A percentile compares a stretch with the other conserved stretches of the same genome.
Conservation (phyloP, 1,140 invertebrate genomes). For the Sinonovacula constricta region DNA sequence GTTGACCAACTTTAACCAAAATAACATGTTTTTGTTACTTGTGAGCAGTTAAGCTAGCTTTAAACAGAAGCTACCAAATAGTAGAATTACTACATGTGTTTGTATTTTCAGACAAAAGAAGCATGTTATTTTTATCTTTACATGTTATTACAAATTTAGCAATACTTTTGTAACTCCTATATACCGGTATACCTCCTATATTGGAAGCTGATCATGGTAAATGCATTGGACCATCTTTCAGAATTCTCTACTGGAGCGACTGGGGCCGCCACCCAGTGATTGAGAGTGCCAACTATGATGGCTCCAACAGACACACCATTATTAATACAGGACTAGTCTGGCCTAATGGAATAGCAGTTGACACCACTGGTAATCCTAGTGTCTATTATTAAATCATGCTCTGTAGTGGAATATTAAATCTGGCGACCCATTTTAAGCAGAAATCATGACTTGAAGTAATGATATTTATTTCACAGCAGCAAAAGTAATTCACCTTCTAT, state of each 20-base stretch:
- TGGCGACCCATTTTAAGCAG: no score
- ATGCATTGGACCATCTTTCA: conserved; percentile 8
- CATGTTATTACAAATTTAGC: neutral
- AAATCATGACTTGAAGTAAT: no score
- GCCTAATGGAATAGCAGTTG: conserved; percentile 65
- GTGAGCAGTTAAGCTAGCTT: neutral
- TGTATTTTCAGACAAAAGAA: neutral
- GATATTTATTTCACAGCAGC: no score
- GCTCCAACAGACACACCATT: conserved; percentile 76
- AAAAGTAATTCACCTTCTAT: no score
- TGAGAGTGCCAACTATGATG: conserved; percentile 97
- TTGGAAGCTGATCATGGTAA: neutral
- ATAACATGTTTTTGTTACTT: no score
- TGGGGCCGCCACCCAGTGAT: conserved; percentile 98
- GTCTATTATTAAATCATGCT: no score
- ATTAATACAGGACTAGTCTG: conserved; percentile 67
- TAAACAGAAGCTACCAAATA: neutral
- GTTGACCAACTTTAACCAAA: no score
- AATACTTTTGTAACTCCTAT: neutral
- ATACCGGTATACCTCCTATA: neutral
- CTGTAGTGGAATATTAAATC: no score
- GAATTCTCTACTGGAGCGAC: conserved; percentile 95
- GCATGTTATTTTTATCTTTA: neutral
- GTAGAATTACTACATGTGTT: neutral
- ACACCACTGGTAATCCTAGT: conserved; percentile 59